phyloP scores from a whole-genome alignment of 2,797 vertebrate species.

The Myotis daubentonii region DNA sequence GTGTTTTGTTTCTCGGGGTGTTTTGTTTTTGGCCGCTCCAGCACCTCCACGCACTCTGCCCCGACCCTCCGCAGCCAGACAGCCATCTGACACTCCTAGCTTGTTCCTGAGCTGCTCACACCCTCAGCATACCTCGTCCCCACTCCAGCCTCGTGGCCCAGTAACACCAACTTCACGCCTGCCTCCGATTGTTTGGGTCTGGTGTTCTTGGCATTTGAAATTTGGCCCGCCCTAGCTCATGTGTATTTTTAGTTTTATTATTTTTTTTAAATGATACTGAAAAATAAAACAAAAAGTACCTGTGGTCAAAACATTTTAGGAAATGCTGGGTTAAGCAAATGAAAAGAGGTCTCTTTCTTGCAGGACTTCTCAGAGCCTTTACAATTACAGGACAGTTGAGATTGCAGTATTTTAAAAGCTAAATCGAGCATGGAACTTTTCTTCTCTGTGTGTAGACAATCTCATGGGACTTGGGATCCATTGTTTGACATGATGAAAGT shows the following conservation, averaged over 20 bases:
- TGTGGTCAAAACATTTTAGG: neutral
- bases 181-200: neutral
- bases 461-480: neutral
- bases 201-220: neutral
- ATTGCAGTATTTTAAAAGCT: neutral
- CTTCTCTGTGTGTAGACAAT: no score
- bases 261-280: constrained; percentile 8
- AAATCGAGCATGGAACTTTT: neutral
- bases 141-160: neutral
- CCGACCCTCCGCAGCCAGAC: neutral
- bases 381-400: neutral
- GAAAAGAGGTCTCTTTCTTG: neutral
- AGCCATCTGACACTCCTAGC: neutral
- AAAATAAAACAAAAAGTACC: neutral
- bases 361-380: neutral
- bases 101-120: neutral
- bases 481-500: neutral
- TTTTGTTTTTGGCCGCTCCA: neutral
- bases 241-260: neutral
- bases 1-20: no score
- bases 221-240: neutral
- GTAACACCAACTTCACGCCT: neutral
- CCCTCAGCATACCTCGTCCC: neutral
- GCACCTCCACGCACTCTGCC: no score
- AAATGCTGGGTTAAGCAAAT: neutral